Evolutionary conservation across 2,797 vertebrate species (phyloP), one percentile per base, ranked within the genome.

Genomic region (Discoglossus pictus): DNA sequence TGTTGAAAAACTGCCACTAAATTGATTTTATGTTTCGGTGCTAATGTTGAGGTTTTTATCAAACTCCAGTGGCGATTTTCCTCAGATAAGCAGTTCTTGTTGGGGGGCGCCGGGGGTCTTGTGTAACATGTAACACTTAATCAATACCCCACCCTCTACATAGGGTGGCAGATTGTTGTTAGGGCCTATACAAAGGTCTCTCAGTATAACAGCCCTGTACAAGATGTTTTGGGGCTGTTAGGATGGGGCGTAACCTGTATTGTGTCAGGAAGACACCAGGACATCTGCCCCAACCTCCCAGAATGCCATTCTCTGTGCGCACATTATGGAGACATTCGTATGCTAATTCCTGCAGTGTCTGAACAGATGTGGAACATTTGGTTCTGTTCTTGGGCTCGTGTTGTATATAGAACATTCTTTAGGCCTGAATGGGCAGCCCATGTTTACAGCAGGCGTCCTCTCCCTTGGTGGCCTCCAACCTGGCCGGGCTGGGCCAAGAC

Each of bases 291-390:
- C 76, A 58, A 48, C 79, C 78, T 83, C 85, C 76, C 84, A 76
- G 87, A 79, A 80, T 77, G 73, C 87, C 84, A 83, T 80, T 90
- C 87, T 90, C 90, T 92, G 90, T 84, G 90, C 84, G n/a, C n/a
- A n/a, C n/a, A 85, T 85, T 86, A 88, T 84, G 89, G 90, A 89
- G 90, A 84, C 78, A 93, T 98, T 98, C 89, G 94, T 89, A 98
- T 98, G 96, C 87, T 93, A 98, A 98, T 97, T 66, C 18, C 44
- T 9, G 44, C 79, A 82, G 80, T 46, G 75, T 25, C 13, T 74
- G 80, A 96, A 92, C 95, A 98, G 95, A 96, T 97, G 95, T 92
- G 93, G 92, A 93, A 92, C 93, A 92, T 95, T 95, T 90, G 91
- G 88, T 87, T 93, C 87, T 85, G 85, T 88, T 92, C 92, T 92